These are phyloP conservation scores for Paralvinella palmiformis DNA, from an alignment of 1,140 invertebrate species.

Conservation along the genomic window DNA sequence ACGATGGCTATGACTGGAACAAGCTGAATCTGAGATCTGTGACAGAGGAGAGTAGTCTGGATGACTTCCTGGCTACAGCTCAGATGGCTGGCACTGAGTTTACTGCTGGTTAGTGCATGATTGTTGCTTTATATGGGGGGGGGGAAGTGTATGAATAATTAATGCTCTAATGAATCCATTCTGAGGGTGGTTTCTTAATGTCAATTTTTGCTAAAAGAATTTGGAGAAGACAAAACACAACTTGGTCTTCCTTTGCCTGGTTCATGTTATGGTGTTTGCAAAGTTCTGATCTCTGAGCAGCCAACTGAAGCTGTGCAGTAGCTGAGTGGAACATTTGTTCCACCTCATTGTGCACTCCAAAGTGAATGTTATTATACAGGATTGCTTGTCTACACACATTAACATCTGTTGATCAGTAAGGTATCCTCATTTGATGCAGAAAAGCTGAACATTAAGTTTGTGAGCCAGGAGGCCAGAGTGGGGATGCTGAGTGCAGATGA, in stretches of 20 bases:
- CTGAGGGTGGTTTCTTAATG: too few species aligned
- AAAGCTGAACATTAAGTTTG: constrained; percentile 78
- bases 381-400: too few species aligned
- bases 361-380: neutral
- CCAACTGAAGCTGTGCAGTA: too few species aligned
- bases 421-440: constrained; percentile 63
- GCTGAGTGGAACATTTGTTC: neutral
- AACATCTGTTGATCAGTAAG: too few species aligned
- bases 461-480: constrained; percentile 58
- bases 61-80: constrained; percentile 92
- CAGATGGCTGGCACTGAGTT: constrained; percentile 91
- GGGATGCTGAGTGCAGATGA: constrained; percentile 64
- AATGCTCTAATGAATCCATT: too few species aligned
- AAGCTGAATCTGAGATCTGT: constrained; percentile 85
- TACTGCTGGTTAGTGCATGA: constrained; percentile 50
- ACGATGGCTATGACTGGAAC: constrained; percentile 86
- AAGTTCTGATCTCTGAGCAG: too few species aligned
- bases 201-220: too few species aligned
- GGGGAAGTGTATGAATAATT: too few species aligned
- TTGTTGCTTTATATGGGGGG: too few species aligned
- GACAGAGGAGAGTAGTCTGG: constrained; percentile 89
- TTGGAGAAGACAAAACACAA: too few species aligned
- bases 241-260: too few species aligned
- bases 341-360: neutral
- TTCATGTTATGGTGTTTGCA: too few species aligned